phyloP scores from a whole-genome alignment of 2,888 invertebrate genomes.

The Apoda limacodes region DNA sequence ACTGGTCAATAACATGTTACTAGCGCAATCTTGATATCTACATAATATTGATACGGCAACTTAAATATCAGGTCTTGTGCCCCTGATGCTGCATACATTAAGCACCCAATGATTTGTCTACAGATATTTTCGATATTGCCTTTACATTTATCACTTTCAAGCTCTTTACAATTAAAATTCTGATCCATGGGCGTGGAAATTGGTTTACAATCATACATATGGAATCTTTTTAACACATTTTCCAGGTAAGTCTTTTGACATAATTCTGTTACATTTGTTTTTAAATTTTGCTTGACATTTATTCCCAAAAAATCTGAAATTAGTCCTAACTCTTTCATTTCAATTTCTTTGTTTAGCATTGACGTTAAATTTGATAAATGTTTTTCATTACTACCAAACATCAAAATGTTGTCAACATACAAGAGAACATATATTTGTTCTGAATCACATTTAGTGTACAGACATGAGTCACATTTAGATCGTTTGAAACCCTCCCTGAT shows the following conservation, averaged over 20 bases:
- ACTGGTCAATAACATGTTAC: too few species aligned
- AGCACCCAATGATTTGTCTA: neutral
- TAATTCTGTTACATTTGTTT: slow-evolving; percentile 11
- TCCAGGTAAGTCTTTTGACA: slow-evolving; percentile 13
- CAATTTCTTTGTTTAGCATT: slow-evolving; percentile 14
- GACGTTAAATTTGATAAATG: neutral
- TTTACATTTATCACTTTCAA: slow-evolving; percentile 1
- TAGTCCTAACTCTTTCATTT: slow-evolving; percentile 18
- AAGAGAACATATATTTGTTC: neutral
- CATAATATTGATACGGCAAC: too few species aligned
- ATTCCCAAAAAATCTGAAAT: slow-evolving; percentile 16
- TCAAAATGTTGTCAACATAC: neutral
- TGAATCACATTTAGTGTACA: slow-evolving; percentile 10
- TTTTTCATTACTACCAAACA: neutral
- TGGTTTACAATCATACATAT: slow-evolving; percentile 16
- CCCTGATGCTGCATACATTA: slow-evolving; percentile 2
- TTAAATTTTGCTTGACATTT: slow-evolving; percentile 15
- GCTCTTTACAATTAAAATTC: slow-evolving; percentile 9
- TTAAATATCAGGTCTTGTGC: too few species aligned
- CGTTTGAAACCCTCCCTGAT: slow-evolving; percentile 16
- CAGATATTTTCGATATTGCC: neutral
- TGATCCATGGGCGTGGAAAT: slow-evolving; percentile 13
- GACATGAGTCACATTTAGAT: slow-evolving; percentile 16
- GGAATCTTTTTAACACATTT: slow-evolving; percentile 15
- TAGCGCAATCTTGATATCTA: too few species aligned